These are phyloP conservation scores for Chrosomus eos DNA, from an alignment of 2,797 vertebrate species.

Conservation along the genomic window DNA sequence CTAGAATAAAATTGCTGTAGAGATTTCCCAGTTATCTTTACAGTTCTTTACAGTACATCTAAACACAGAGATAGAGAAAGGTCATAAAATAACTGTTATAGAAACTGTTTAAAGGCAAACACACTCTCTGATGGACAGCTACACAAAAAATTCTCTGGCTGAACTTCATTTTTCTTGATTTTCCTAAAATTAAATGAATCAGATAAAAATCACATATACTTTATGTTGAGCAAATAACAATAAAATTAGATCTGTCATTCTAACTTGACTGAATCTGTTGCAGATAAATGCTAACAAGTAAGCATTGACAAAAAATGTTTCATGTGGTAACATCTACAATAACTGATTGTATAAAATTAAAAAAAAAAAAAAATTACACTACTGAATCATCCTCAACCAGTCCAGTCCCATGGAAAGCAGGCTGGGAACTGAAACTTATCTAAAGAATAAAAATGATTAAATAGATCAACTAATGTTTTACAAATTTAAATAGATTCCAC, in stretches of 20 bases:
- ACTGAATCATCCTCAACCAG: background rate
- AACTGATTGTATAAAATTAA: background rate
- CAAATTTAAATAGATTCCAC: background rate
- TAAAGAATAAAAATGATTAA: background rate
- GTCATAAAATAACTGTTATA: slow-evolving; percentile 51
- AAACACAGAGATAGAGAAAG: slow-evolving; percentile 52
- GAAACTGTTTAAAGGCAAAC: slow-evolving; percentile 42
- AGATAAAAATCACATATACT: background rate
- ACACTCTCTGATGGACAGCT: background rate
- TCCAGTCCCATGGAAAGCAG: background rate
- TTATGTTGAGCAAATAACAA: no score
- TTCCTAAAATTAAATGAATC: background rate
- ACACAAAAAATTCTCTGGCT: background rate
- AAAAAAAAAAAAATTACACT: background rate
- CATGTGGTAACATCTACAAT: background rate
- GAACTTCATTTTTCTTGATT: background rate
- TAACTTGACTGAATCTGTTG: background rate
- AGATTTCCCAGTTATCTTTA: slow-evolving; percentile 60
- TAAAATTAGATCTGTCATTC: background rate
- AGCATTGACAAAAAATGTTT: background rate
- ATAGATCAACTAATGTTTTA: background rate
- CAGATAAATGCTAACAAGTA: background rate
- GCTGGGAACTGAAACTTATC: background rate
- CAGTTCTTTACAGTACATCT: slow-evolving; percentile 49
- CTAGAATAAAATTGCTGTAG: slow-evolving; percentile 46